Evolutionary conservation across 2,888 invertebrate species (phyloP).

Genomic region (Orthosia gracilis): DNA sequence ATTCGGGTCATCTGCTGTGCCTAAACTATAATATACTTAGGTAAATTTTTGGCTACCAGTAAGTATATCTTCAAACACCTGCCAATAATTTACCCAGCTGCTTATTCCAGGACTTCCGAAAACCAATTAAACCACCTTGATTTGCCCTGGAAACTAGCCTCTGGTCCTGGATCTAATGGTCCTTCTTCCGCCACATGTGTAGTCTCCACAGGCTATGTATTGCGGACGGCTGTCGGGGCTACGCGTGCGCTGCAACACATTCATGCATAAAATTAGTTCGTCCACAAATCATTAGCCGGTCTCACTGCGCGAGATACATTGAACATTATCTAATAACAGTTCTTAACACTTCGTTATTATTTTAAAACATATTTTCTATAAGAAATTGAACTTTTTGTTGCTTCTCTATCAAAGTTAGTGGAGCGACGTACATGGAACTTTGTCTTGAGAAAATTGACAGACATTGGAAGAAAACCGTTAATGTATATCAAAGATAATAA

Average conservation of each 20-base stretch:
- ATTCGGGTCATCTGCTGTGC: neutral
- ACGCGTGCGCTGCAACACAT: conserved; percentile 69
- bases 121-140: neutral
- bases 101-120: neutral
- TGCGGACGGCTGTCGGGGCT: conserved; percentile 51
- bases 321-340: conserved; percentile 19
- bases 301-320: conserved; percentile 45
- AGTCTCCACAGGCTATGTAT: conserved; percentile 59
- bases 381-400: neutral
- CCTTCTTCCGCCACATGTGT: conserved; percentile 21
- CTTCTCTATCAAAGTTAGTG: neutral
- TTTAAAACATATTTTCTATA: neutral
- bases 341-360: conserved; percentile 12
- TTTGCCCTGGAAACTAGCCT: neutral
- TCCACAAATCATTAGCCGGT: conserved; percentile 71
- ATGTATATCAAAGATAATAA: conserved; percentile 49
- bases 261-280: conserved; percentile 81
- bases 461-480: conserved; percentile 17
- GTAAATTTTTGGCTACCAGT: no score
- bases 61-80: no score
- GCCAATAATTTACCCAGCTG: no score
- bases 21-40: no score
- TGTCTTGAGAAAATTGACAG: neutral
- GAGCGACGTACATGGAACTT: neutral
- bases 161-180: neutral